A percentile compares a stretch with the other conserved stretches of the same genome.
Evolutionary conservation across 2,888 invertebrate genomes (phyloP).

Genomic region (Andrena flavipes): DNA sequence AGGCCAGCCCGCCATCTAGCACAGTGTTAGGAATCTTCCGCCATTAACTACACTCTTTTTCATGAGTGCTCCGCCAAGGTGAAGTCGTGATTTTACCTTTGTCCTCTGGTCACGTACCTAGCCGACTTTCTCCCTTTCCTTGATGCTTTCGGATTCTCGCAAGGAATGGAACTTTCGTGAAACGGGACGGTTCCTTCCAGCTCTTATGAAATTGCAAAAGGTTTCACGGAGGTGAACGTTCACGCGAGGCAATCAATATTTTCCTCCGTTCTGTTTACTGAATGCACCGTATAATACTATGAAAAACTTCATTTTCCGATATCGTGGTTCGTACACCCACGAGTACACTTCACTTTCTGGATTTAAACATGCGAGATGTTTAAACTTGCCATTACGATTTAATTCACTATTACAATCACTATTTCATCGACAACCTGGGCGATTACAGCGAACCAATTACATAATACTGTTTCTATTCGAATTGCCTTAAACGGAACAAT

Average conservation of each 20-base stretch:
- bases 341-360: too few relatives aligned
- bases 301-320: background rate
- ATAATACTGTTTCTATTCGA: background rate
- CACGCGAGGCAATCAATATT: slow-evolving; percentile 28
- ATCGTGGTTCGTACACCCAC: too few relatives aligned
- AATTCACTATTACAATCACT: background rate
- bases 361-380: too few relatives aligned
- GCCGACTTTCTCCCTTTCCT: slow-evolving; percentile 63
- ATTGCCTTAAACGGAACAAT: background rate
- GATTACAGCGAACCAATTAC: background rate
- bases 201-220: slow-evolving; percentile 60
- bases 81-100: slow-evolving; percentile 73
- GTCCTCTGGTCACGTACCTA: slow-evolving; percentile 70
- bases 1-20: slow-evolving; percentile 51
- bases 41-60: slow-evolving; percentile 70
- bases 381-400: background rate
- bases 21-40: slow-evolving; percentile 67
- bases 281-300: background rate
- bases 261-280: background rate
- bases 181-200: slow-evolving; percentile 49
- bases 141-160: slow-evolving; percentile 64
- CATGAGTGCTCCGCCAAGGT: slow-evolving; percentile 52
- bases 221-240: slow-evolving; percentile 31
- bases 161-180: slow-evolving; percentile 65
- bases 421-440: background rate